Conservation (phyloP, 2,797 vertebrate genomes). For the Chromobotia macracanthus region DNA sequence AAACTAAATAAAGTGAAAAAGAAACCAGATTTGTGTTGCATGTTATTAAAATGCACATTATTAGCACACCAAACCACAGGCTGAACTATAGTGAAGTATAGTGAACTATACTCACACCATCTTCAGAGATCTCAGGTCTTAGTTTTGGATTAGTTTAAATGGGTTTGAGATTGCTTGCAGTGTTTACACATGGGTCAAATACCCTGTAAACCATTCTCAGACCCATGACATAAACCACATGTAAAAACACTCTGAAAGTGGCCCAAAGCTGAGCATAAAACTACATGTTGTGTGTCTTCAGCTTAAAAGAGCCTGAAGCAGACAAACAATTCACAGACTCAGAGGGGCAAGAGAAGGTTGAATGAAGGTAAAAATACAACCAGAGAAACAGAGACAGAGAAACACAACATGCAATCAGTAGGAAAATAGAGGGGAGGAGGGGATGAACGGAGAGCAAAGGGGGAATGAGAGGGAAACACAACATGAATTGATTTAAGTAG, state of each 20-base stretch:
- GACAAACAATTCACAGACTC: conserved; percentile 28
- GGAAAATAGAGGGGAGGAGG: background rate
- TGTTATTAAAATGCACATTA: too few species aligned
- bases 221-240: background rate
- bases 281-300: background rate
- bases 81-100: too few species aligned
- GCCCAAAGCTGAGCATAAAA: background rate
- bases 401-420: background rate
- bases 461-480: background rate
- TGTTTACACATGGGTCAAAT: background rate
- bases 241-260: background rate
- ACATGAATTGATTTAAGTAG: background rate
- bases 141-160: background rate
- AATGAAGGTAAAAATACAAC: conserved; percentile 16
- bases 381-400: conserved; percentile 1
- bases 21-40: too few species aligned
- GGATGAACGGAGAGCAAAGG: background rate
- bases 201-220: background rate
- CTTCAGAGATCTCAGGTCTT: background rate
- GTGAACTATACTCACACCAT: background rate
- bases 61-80: too few species aligned
- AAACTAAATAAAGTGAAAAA: too few species aligned
- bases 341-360: conserved; percentile 18
- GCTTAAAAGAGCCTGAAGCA: conserved; percentile 3
- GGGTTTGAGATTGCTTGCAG: background rate